Base-by-base conservation (phyloP, 2,113 vertebrate genomes). In the Ursus arctos region DNA sequence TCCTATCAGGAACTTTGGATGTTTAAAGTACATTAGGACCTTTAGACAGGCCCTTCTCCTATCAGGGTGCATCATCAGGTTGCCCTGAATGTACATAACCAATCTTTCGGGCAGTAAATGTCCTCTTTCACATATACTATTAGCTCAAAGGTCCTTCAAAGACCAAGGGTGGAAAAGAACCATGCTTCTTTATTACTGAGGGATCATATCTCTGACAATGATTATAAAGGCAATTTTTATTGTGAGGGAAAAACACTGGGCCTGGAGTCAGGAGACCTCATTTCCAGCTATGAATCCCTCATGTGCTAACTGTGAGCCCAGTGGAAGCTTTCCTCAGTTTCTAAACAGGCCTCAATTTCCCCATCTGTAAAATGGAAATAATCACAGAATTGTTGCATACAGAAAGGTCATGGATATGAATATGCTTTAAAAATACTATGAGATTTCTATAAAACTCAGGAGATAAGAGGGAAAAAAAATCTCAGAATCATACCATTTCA, bases 21-120 rank as follows among this genome's bases (percentile, higher is more conserved):
- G 67, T 85, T 96, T 91, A 96, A 91, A 95, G 89, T 82, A 94
- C 96, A 95, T 86, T 55, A 91, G 85, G 92, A 94, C 59, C 22
- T 87, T 94, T 67, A 85, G 28, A 86, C 13, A 96, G 65, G 51
- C 47, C 51, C 72, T 92, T 82, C 43, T 93, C 26, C 91, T 92
- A 85, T 95, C 92, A 47, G 2, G 49, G 72, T 69, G 40, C 74
- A 65, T 67, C 86, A 85, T 91, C 59, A 76, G 85, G n/a, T 88
- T 97, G 59, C 47, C 53, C 36, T 69, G 65, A 89, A 91, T 69
- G n/a, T 74, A 91, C 55, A 55, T 80, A 28, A 95, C 86, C 65
- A 83, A 57, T 96, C 86, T 93, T 55, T 76, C 3, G 2, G 88
- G 53, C 40, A 91, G 53, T 49, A 82, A 76, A 71, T 90, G 19